Percentiles rank a stretch among this genome's conserved stretches.
Evolutionary conservation across 1,140 invertebrate species (phyloP).

Genomic region (Camponotus pennsylvanicus): DNA sequence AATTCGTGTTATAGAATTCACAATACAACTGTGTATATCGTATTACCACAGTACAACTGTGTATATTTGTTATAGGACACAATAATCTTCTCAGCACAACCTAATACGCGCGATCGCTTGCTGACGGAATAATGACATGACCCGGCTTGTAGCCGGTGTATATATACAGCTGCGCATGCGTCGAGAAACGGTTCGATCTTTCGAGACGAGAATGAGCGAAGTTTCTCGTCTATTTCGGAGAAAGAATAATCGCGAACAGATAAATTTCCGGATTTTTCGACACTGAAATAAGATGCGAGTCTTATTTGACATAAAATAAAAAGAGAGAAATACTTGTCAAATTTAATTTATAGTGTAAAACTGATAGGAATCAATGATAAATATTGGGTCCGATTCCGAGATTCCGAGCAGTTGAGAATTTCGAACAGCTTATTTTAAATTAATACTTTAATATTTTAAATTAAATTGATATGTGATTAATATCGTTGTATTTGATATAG

Average conservation of each 20-base stretch:
- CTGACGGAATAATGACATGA: conserved; percentile 8
- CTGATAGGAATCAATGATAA: neutral
- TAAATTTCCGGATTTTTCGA: neutral
- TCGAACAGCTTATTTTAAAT: too few species aligned
- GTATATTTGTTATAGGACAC: neutral
- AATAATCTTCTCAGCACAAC: neutral
- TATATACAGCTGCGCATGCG: conserved; percentile 19
- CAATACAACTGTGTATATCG: neutral
- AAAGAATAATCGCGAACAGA: neutral
- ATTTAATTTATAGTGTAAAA: neutral
- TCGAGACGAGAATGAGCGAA: conserved; percentile 25
- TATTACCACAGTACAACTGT: too few species aligned
- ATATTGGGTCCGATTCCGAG: neutral
- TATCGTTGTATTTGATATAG: too few species aligned
- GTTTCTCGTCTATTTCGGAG: neutral
- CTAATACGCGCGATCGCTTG: neutral
- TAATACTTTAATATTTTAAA: too few species aligned
- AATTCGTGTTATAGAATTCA: neutral
- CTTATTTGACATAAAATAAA: neutral
- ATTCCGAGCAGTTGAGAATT: too few species aligned
- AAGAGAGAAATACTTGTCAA: neutral
- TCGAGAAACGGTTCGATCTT: neutral
- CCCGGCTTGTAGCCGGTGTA: neutral
- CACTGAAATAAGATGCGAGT: neutral
- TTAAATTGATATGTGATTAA: too few species aligned